phyloP scores from a whole-genome alignment of 2,797 vertebrate genomes.

The Chelonia mydas region DNA sequence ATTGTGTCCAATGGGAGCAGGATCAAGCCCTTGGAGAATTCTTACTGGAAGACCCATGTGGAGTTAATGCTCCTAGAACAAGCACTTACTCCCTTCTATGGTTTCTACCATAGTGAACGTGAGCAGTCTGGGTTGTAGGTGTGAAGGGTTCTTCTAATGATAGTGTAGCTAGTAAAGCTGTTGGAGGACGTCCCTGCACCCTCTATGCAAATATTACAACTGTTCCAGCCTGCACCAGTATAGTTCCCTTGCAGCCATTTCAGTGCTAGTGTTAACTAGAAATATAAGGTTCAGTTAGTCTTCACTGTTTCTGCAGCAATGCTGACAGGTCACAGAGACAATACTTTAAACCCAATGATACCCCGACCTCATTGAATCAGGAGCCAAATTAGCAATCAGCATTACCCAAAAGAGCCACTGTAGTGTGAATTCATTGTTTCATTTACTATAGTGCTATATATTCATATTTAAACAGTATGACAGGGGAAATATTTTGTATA shows the following conservation, averaged over 20 bases:
- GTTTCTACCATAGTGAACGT: not conserved
- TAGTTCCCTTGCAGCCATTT: not conserved
- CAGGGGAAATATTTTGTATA: no score
- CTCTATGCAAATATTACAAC: not conserved
- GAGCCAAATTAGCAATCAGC: no score
- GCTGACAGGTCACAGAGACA: not conserved
- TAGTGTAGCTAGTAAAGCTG: not conserved
- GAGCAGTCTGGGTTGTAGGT: not conserved
- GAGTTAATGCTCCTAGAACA: not conserved
- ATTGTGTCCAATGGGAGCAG: not conserved
- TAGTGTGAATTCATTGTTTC: no score
- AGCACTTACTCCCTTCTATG: not conserved
- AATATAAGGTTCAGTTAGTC: not conserved
- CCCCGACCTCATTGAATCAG: no score
- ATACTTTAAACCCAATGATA: no score
- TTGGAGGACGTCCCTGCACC: not conserved
- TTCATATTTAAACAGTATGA: no score
- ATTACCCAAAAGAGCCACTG: no score
- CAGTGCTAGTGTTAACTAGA: not conserved
- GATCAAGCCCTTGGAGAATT: not conserved
- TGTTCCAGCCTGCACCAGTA: not conserved
- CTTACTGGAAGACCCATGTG: not conserved
- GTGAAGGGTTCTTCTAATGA: not conserved
- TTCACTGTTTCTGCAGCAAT: accelerated
- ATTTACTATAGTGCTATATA: no score